Conservation (phyloP, 2,113 vertebrate species). For the Microcebus ravelobensis region DNA sequence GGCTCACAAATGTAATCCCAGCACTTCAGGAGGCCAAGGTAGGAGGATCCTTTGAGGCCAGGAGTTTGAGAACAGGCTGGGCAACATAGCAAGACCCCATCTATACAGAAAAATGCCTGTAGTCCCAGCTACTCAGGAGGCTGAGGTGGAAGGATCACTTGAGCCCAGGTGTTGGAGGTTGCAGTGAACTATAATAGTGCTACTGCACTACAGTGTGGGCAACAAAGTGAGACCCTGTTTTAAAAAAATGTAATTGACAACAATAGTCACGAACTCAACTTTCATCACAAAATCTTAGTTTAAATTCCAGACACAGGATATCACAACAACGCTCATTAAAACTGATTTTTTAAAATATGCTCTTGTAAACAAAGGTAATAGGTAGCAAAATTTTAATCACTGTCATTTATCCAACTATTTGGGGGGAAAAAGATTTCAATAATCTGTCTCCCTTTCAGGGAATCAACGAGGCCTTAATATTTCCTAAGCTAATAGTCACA, state of each 20-base stretch:
- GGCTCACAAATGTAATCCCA: neutral
- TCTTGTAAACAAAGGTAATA: neutral
- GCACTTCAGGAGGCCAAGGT: neutral
- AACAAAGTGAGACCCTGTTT: too few relatives aligned
- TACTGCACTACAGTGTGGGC: too few relatives aligned
- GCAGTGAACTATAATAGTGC: too few relatives aligned
- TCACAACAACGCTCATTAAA: constrained; percentile 34
- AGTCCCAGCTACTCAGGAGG: too few relatives aligned
- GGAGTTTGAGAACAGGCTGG: neutral
- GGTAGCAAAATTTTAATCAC: neutral
- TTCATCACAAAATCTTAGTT: constrained; percentile 35
- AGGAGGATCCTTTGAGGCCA: neutral
- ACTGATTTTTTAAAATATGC: constrained; percentile 31
- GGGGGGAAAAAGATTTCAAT: neutral
- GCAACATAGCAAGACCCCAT: too few relatives aligned
- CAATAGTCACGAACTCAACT: constrained; percentile 26
- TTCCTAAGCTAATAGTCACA: constrained; percentile 20
- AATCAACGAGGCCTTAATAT: neutral
- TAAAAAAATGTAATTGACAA: neutral
- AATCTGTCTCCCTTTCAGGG: constrained; percentile 9
- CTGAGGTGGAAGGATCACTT: too few relatives aligned
- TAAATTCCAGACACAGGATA: neutral
- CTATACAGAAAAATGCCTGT: too few relatives aligned
- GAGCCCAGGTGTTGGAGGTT: too few relatives aligned
- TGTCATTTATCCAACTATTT: neutral